These are phyloP conservation scores for Dunckerocampus dactyliophorus DNA, from an alignment of 2,113 vertebrate genomes.

Conservation along the genomic window DNA sequence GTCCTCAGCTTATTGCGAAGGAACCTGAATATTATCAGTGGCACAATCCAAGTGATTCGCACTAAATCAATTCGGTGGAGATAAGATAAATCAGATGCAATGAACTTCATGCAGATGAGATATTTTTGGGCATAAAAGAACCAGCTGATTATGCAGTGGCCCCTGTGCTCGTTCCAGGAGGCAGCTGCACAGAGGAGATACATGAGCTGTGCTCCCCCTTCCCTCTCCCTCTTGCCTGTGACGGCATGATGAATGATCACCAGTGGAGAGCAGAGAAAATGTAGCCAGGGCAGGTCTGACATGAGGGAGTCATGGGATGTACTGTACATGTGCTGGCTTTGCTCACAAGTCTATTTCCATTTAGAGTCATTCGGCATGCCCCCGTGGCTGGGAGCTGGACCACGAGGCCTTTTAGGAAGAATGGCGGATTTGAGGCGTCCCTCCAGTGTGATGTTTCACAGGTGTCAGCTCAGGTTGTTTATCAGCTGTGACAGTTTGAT, in stretches of 20 bases:
- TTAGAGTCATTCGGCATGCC: slow-evolving; percentile 14
- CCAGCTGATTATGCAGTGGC: slow-evolving; percentile 51
- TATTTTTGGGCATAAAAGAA: slow-evolving; percentile 49
- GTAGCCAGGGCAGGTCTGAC: slow-evolving; percentile 36
- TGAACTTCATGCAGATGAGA: slow-evolving; percentile 58
- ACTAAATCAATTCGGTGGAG: slow-evolving; percentile 42
- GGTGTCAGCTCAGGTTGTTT: slow-evolving; percentile 20
- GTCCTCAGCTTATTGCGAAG: slow-evolving; percentile 48
- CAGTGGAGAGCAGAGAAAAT: slow-evolving; percentile 23
- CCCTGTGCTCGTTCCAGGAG: slow-evolving; percentile 36
- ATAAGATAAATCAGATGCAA: slow-evolving; percentile 43
- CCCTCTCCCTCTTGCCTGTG: slow-evolving; percentile 17
- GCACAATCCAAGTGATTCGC: slow-evolving; percentile 41
- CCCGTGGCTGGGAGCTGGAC: slow-evolving; percentile 12
- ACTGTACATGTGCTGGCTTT: slow-evolving; percentile 43
- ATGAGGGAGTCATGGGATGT: slow-evolving; percentile 40
- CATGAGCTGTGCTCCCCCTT: slow-evolving; percentile 23
- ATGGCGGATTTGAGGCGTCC: slow-evolving; percentile 25
- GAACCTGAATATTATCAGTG: slow-evolving; percentile 46
- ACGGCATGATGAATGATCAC: slow-evolving; percentile 59
- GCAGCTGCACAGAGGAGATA: slow-evolving; percentile 32
- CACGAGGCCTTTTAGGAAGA: slow-evolving; percentile 4
- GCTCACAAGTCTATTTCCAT: slow-evolving; percentile 15
- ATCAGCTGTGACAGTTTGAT: slow-evolving; percentile 26
- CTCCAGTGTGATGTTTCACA: slow-evolving; percentile 40